phyloP scores from a whole-genome alignment of 2,888 invertebrate genomes.

The Aquatica leii region DNA sequence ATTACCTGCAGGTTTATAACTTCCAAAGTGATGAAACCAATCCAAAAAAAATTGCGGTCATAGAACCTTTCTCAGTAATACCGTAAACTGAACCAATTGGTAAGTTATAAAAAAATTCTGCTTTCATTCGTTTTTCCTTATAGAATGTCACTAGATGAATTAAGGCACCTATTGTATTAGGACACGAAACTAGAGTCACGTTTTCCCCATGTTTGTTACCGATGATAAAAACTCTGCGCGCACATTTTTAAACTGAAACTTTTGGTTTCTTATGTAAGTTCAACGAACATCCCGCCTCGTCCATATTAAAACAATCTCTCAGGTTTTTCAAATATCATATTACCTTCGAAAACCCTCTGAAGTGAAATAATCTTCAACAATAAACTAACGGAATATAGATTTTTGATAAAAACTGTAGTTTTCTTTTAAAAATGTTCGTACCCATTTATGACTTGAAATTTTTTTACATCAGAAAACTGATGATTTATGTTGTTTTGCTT shows the following conservation, averaged over 20 bases:
- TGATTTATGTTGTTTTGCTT: not conserved
- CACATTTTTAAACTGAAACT: not conserved
- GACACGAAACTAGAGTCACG: not conserved
- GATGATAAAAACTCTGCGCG: not conserved
- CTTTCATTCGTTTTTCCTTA: conserved; percentile 12
- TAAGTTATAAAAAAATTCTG: conserved; percentile 1
- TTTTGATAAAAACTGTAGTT: conserved; percentile 20
- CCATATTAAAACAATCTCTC: not conserved
- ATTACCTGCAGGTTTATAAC: not conserved
- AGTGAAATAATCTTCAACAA: conserved; percentile 43
- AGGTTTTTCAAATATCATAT: conserved; percentile 16
- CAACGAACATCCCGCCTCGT: not conserved
- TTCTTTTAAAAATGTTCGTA: not conserved
- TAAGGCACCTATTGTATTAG: not conserved
- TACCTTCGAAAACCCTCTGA: conserved; percentile 25
- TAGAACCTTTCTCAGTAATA: conserved; percentile 6
- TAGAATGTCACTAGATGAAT: conserved; percentile 13
- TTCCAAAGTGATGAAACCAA: conserved; percentile 8
- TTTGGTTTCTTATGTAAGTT: not conserved
- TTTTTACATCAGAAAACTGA: not conserved
- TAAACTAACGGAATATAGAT: conserved; percentile 42
- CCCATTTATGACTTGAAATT: conserved; percentile 1
- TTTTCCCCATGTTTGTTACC: conserved; percentile 47
- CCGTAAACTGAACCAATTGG: conserved; percentile 11
- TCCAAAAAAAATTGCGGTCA: conserved; percentile 10